Base-by-base conservation (phyloP, 2,888 invertebrate genomes). In the Leptogaster cylindrica region DNA sequence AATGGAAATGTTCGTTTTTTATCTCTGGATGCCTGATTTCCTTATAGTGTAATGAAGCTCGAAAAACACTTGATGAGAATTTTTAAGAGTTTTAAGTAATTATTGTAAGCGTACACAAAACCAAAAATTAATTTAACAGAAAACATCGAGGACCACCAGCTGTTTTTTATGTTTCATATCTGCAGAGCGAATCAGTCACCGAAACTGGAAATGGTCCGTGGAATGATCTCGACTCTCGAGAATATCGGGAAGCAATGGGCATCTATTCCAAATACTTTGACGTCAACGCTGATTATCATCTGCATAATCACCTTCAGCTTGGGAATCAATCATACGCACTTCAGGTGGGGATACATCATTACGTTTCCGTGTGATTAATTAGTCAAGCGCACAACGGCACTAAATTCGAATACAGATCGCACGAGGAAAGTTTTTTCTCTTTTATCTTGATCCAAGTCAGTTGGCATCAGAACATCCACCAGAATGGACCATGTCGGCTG, bases 251-350 rank as follows among this genome's bases (percentile, higher is more conserved):
- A n/a, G n/a, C n/a, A n/a, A n/a, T n/a, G n/a, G n/a, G n/a, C n/a
- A n/a, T n/a, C n/a, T n/a, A n/a, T n/a, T n/a, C n/a, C n/a, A n/a
- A n/a, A n/a, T 55, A 23, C 36, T 25, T 27, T 5, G 23, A 14
- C 5, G 28, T 12, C 10, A 10, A n/a, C 20, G 33, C 36, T 44
- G 61, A 61, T 61, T 28, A 44, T 27, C 27, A 61, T 61, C 61
- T 44, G 61, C 44, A 44, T 27, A 61, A 61, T 44, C 61, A 44
- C 18, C n/a, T 23, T 44, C 44, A 61, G 28, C 20, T 61, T 25
- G 8, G 25, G 44, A 61, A 61, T 61, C 61, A 61, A 61, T 61
- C 61, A 61, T 28, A 44, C 61, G 44, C 61, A 44, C 28, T 25
- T 44, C 27, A 44, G 44, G 44, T 6, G 28, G 27, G 28, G 41